Conservation (phyloP, 2,113 vertebrate species). For the Oncorhynchus clarkii region DNA sequence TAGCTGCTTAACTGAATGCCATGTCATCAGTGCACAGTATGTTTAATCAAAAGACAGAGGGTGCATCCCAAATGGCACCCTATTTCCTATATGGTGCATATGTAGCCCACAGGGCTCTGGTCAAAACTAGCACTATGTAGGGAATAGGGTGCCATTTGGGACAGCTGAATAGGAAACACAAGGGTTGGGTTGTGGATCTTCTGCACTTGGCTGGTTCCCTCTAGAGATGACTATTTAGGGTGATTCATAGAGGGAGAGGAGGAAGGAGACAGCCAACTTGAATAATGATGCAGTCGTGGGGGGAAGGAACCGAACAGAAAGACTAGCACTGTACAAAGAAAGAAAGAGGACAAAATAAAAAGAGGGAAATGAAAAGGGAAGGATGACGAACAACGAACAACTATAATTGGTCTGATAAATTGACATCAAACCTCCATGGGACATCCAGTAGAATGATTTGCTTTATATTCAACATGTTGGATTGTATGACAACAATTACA, state of each 20-base stretch:
- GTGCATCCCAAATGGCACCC: neutral
- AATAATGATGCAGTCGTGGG: constrained; percentile 69
- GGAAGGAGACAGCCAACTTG: constrained; percentile 55
- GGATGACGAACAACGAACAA: constrained; percentile 37
- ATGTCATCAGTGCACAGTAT: constrained; percentile 36
- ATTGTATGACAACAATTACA: too few species aligned
- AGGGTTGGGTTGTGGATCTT: constrained; percentile 41
- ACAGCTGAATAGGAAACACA: constrained; percentile 39
- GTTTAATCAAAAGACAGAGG: constrained; percentile 42
- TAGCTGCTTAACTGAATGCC: constrained; percentile 41
- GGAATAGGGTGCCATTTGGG: neutral
- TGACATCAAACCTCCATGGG: constrained; percentile 12
- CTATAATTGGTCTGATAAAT: constrained; percentile 59
- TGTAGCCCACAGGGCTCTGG: constrained; percentile 41
- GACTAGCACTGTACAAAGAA: constrained; percentile 22
- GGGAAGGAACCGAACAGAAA: constrained; percentile 23
- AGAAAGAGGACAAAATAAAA: constrained; percentile 49
- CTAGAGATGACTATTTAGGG: constrained; percentile 57
- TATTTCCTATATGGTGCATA: too few species aligned
- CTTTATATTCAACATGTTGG: neutral
- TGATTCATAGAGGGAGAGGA: constrained; percentile 60
- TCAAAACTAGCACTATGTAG: constrained; percentile 38
- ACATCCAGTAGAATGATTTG: neutral
- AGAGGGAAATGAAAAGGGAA: constrained; percentile 18
- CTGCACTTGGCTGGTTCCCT: constrained; percentile 47